Evolutionary conservation across 1,140 invertebrate genomes (phyloP), one percentile per base, ranked within the genome.

Genomic region (Notospermus geniculatus): DNA sequence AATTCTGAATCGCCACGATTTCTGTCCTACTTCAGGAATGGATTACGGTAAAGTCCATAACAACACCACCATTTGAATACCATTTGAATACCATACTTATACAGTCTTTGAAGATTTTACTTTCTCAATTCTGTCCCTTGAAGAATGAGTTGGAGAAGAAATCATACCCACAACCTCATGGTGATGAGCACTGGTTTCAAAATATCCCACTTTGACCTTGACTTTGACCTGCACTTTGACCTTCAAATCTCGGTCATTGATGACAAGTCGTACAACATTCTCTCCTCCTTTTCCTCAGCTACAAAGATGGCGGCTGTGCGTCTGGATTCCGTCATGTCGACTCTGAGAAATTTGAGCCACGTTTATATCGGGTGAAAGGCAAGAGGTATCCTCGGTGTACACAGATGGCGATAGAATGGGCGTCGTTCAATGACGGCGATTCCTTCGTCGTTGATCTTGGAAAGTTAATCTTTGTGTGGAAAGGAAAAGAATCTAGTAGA

Each of bases 391-490:
- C 94, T 54, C 85, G 91, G 17, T 25, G 25, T 41, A 60, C 59
- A 7, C 77, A 91, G 86, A 90, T 93, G 50, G 86, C 88, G 57
- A 85, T 90, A 15, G 83, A 83, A 13, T 87, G 92, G 45, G 84
- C 86, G 1, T 89, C 89, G 0, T 90, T 95, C 88, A 95, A 95
- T 83, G 88, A 89, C 77, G 92, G 92, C 0, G 93, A 95, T 76
- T 91, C 89, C 69, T 96, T 93, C 81, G 91, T 95, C 70, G 78
- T 95, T 64, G 93, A 95, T 78, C 81, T 87, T 19, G 89, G 89
- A 25, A 86, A 86, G 56, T 85, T 89, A 58, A 88, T 94, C 54
- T 90, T 87, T 71, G 86, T 93, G 0, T 95, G 90, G 80, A 87
- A 89, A 60, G 83, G 83, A 9, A 75, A 82, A 54, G 67, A 78